A percentile compares a stretch with the other conserved stretches of the same genome.
Evolutionary conservation across 64 coral and sea anemone species (phyloP).

Genomic region (Pocillopora verrucosa): DNA sequence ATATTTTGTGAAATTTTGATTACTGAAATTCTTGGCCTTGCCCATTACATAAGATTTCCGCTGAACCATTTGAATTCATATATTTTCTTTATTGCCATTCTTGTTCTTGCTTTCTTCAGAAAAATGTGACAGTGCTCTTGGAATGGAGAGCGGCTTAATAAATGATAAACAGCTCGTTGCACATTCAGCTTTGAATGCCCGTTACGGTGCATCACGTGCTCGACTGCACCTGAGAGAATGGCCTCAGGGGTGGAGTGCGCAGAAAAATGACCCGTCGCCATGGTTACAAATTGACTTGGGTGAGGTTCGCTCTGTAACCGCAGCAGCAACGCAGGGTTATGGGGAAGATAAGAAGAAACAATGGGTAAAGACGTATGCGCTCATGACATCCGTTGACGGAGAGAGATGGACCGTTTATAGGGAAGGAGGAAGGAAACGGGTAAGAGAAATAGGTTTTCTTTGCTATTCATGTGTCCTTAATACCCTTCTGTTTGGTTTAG

Average conservation of each 20-base stretch:
- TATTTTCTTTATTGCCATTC: too few relatives aligned
- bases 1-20: too few relatives aligned
- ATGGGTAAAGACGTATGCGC: constrained; percentile 80
- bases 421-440: constrained; percentile 60
- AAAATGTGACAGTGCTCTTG: constrained; percentile 64
- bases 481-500: too few relatives aligned
- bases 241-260: constrained; percentile 82
- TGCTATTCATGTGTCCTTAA: too few relatives aligned
- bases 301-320: constrained; percentile 41
- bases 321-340: constrained; percentile 73
- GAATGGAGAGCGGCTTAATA: constrained; percentile 69
- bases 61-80: too few relatives aligned
- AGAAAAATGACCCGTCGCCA: constrained; percentile 60
- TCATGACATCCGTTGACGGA: constrained; percentile 60
- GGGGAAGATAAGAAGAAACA: constrained; percentile 42
- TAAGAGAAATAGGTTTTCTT: background rate
- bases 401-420: constrained; percentile 49
- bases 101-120: background rate
- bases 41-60: too few relatives aligned
- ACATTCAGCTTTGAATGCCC: constrained; percentile 61
- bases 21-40: too few relatives aligned
- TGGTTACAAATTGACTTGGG: constrained; percentile 84
- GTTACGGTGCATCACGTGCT: constrained; percentile 68
- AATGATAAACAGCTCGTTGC: constrained; percentile 48
- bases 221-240: constrained; percentile 57